Evolutionary conservation across 1,140 invertebrate species (phyloP), one percentile per base, ranked within the genome.

Genomic region (Olivierus martensii): DNA sequence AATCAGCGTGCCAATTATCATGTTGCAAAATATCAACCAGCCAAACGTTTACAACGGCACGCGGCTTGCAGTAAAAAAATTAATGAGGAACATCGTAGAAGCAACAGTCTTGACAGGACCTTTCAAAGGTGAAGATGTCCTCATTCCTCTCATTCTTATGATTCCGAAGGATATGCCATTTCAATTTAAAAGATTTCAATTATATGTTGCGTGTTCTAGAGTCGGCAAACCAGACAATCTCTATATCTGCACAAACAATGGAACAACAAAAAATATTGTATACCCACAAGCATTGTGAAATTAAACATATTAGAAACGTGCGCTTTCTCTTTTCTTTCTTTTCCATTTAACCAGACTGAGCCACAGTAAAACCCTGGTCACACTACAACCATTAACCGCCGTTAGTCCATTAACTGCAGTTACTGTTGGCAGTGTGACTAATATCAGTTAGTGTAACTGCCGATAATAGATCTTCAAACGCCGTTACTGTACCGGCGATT

Each of bases 141-240:
- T 53, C 10, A 21, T 53, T n/a, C 48, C 53, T 21, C 51, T 3
- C 12, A 55, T 55, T 35, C 49, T 10, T 19, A 37, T 55, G 10
- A 52, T 44, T 21, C 41, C 49, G n/a, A 44, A 28, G 3, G 49
- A 52, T 39, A 48, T n/a, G 15, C 56, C 61, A 7, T 62, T 66
- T 57, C 18, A 57, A 18, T 62, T 76, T 53, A 69, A 69, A 61
- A 41, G 73, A 44, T 18, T 70, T 0, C 72, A 77, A 7, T n/a
- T 46, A 46, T 46, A 46, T 46, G 45, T 46, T 14, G 45, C 1
- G 12, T 46, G 45, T 35, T 46, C 22, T 35, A 28, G 21, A 46
- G 21, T 46, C 5, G 22, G 3, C 10, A 46, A 28, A 28, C 45
- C 21, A 46, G 28, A 12, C 17, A 34, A 35, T 46, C 12, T 34